Conservation (phyloP, 2,797 vertebrate genomes). For the Onychomys arenicola region DNA sequence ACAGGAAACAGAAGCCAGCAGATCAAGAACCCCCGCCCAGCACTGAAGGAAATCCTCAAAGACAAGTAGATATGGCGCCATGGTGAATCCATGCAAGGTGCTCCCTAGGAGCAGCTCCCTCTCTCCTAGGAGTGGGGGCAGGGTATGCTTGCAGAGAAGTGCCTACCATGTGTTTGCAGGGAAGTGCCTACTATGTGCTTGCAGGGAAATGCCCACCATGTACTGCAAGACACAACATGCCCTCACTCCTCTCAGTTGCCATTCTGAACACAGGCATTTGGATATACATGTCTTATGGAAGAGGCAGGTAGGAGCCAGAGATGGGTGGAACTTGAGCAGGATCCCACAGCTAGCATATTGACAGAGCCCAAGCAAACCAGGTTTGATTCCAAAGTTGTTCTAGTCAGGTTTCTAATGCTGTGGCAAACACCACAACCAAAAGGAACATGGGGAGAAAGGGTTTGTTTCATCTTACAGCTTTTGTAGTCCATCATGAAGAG, state of each 20-base stretch:
- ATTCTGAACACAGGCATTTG: neutral
- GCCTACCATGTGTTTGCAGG: neutral
- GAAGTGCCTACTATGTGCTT: neutral
- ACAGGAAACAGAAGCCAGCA: neutral
- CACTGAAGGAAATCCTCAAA: neutral
- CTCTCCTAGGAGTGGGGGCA: neutral
- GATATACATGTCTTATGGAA: neutral
- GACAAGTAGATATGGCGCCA: too few species aligned
- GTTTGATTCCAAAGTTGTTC: neutral
- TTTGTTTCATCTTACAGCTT: neutral
- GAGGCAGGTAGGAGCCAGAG: neutral
- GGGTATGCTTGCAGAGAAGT: neutral
- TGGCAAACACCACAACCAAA: neutral
- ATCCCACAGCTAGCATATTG: neutral
- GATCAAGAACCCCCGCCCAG: neutral
- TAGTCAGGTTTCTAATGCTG: neutral
- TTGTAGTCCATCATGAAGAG: neutral
- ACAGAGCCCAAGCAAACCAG: neutral
- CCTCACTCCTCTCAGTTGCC: too few species aligned
- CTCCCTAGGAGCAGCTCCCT: neutral
- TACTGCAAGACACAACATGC: neutral
- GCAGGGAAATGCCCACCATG: neutral
- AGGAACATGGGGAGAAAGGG: neutral
- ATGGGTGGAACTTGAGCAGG: neutral
- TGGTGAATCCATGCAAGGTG: neutral